Evolutionary conservation across 2,797 vertebrate species (phyloP), one percentile per base, ranked within the genome.

Genomic region (Chrysocyon brachyurus): DNA sequence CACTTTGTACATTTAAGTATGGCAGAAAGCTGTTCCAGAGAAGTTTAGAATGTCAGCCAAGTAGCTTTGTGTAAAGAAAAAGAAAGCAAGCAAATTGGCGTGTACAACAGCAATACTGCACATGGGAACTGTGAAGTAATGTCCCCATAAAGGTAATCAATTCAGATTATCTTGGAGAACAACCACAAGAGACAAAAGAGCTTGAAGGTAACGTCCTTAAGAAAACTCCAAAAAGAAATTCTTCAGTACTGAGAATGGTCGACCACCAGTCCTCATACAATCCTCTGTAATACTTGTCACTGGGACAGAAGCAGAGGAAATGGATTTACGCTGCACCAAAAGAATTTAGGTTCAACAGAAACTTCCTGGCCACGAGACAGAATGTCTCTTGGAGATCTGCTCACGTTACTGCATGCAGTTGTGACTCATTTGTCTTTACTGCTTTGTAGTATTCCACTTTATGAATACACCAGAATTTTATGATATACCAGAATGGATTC

Each of bases 401-500:
- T 70, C 57, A 92, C 17, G 73, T 90, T 93, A 96, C 1, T 68
- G 56, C 33, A 59, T 12, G 15, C 24, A 87, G 77, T 33, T 86
- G 28, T 81, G 73, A 95, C n/a, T 93, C 56, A 87, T 26, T 95
- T 61, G 61, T 61, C 88, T 96, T 88, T 83, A 92, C 26, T 56
- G 22, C 52, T 68, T 79, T 95, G 68, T 57, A 92, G 36, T 36
- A 88, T 81, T 75, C 63, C 33, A 75, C 57, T 88, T n/a, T 72
- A 59, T 84, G 24, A 64, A 54, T 72, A 87, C 12, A 59, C n/a
- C 59, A 92, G 46, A 95, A 89, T 61, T 66, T 66, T 66, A 66
- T 14, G 7, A 66, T n/a, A 66, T 66, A 17, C 8, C n/a, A 36
- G 66, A 68, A 68, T 21, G 66, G 81, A 96, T 61, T 90, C 52